Evolutionary conservation across 2,888 invertebrate genomes (phyloP).

Genomic region (Synergus laeviventris): DNA sequence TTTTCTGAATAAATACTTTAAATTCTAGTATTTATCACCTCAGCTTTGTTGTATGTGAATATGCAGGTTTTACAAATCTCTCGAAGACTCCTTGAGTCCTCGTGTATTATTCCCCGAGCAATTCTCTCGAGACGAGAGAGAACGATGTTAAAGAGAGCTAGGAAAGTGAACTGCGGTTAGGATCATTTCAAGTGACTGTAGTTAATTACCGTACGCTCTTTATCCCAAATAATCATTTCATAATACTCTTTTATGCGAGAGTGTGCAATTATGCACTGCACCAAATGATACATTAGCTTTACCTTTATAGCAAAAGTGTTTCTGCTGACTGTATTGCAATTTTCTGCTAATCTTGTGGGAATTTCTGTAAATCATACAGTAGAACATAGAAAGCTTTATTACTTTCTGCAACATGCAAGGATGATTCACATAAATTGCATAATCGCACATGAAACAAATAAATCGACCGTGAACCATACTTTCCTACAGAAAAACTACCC

Average conservation of each 20-base stretch:
- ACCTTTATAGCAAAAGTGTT: too few species aligned
- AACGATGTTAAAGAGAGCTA: conserved; percentile 30
- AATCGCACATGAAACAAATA: neutral
- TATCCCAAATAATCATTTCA: conserved; percentile 52
- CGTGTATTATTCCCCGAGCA: neutral
- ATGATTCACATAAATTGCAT: neutral
- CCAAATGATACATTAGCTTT: too few species aligned
- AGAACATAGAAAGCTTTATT: neutral
- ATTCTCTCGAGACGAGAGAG: conserved; percentile 15
- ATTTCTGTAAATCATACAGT: too few species aligned
- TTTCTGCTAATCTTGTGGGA: too few species aligned
- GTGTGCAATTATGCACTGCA: too few species aligned
- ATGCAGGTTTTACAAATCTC: too few species aligned
- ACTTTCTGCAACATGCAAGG: neutral
- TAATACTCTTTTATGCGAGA: conserved; percentile 40
- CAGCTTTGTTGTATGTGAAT: too few species aligned
- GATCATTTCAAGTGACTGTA: conserved; percentile 47
- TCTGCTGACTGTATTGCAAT: too few species aligned
- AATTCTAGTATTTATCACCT: too few species aligned
- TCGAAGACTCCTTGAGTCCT: neutral
- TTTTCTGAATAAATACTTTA: too few species aligned
- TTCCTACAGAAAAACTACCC: neutral
- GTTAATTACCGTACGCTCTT: conserved; percentile 57
- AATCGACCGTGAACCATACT: neutral
- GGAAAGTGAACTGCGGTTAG: conserved; percentile 3